Percentiles rank a stretch among this genome's conserved stretches.
Evolutionary conservation across 2,888 invertebrate genomes (phyloP).

Genomic region (Copidosoma aretas): DNA sequence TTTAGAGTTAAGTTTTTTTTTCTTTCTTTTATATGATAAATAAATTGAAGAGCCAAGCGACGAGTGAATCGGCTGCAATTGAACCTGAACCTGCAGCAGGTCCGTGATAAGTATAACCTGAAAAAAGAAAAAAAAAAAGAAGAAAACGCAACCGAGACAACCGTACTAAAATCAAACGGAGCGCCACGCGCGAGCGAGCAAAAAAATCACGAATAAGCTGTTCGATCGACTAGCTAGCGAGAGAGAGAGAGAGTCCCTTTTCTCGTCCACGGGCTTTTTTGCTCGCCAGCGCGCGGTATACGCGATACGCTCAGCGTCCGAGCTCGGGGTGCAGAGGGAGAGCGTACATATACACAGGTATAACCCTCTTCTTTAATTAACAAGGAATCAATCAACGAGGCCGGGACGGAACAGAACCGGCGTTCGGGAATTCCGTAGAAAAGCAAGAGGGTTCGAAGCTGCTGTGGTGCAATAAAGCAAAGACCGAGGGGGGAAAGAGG

Average conservation of each 20-base stretch:
- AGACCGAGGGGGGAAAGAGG: background rate
- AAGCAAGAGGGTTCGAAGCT: constrained; percentile 25
- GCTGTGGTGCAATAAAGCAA: constrained; percentile 23
- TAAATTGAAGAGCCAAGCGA: too few relatives aligned
- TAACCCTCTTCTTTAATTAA: constrained; percentile 55
- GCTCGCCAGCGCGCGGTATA: background rate
- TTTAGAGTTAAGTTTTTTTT: too few relatives aligned
- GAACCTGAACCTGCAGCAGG: too few relatives aligned
- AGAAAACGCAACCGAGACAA: constrained; percentile 1
- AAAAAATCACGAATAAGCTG: constrained; percentile 11
- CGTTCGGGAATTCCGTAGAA: constrained; percentile 48
- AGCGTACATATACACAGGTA: too few relatives aligned
- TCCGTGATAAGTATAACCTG: too few relatives aligned
- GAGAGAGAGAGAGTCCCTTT: constrained; percentile 1
- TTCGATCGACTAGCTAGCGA: constrained; percentile 20
- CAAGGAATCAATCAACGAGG: constrained; percentile 54
- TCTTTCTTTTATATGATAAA: too few relatives aligned
- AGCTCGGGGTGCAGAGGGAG: constrained; percentile 40
- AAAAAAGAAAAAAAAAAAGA: background rate
- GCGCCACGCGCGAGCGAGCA: background rate
- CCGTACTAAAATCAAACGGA: constrained; percentile 3
- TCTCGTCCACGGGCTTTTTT: background rate
- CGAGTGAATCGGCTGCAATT: too few relatives aligned
- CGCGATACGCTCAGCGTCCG: constrained; percentile 7
- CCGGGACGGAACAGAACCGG: constrained; percentile 40